Evolutionary conservation across 2,888 invertebrate species (phyloP).

Genomic region (Ennomos quercinarius): DNA sequence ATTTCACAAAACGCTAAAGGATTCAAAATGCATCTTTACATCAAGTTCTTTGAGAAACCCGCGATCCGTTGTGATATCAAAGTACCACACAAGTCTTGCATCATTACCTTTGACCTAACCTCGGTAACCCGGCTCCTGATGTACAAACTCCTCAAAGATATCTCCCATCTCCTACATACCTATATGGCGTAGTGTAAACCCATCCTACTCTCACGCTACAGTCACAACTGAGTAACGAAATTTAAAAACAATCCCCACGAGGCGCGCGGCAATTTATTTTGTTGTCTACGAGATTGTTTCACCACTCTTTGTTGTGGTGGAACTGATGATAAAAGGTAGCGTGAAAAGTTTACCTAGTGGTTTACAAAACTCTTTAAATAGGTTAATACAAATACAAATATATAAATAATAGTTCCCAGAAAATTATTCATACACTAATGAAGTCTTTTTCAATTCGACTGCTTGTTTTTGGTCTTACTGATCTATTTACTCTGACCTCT

Average conservation of each 20-base stretch:
- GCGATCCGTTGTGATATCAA: constrained; percentile 20
- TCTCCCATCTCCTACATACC: constrained; percentile 38
- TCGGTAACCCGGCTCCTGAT: constrained; percentile 42
- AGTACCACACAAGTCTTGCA: constrained; percentile 19
- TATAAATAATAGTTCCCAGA: too few relatives aligned
- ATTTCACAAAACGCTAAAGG: too few relatives aligned
- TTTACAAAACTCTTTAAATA: background rate
- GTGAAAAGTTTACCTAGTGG: background rate
- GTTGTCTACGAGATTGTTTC: constrained; percentile 68
- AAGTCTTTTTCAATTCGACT: background rate
- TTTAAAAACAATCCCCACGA: constrained; percentile 77
- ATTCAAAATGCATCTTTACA: background rate
- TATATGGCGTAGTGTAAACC: constrained; percentile 28
- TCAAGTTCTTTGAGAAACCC: constrained; percentile 1
- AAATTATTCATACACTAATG: background rate
- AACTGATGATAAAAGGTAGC: constrained; percentile 16
- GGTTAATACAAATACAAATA: too few relatives aligned
- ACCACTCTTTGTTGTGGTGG: constrained; percentile 31
- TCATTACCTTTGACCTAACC: constrained; percentile 46
- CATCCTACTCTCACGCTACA: constrained; percentile 45
- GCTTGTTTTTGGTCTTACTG: too few relatives aligned
- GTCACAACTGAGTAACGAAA: constrained; percentile 65
- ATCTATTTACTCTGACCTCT: too few relatives aligned
- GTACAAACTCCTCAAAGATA: constrained; percentile 37
- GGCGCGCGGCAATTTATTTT: constrained; percentile 65